Conservation (phyloP, 1,140 invertebrate genomes). For the Ylistrum balloti region DNA sequence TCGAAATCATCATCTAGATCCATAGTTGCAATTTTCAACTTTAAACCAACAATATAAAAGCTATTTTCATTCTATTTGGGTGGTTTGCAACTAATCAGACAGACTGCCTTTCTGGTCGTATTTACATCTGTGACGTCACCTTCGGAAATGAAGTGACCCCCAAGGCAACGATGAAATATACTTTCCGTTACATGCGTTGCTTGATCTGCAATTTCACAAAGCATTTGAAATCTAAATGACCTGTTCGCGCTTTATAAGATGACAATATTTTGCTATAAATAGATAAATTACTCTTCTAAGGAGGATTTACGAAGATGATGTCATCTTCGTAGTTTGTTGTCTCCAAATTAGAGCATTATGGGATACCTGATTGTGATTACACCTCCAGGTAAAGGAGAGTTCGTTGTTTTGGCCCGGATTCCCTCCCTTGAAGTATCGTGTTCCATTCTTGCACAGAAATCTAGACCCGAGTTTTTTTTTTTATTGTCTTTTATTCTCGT, state of each 20-base stretch:
- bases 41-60: slow-evolving; percentile 26
- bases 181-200: not conserved
- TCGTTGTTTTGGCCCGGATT: not conserved
- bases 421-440: too few relatives aligned
- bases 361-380: slow-evolving; percentile 13
- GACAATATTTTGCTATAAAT: not conserved
- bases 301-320: slow-evolving; percentile 62
- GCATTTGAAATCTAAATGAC: not conserved
- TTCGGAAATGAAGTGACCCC: slow-evolving; percentile 50
- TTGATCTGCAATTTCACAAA: not conserved
- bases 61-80: slow-evolving; percentile 36
- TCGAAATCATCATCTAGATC: slow-evolving; percentile 93
- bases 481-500: too few relatives aligned
- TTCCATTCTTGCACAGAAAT: too few relatives aligned
- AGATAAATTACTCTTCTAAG: not conserved
- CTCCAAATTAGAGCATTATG: slow-evolving; percentile 38
- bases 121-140: slow-evolving; percentile 74
- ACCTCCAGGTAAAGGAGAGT: slow-evolving; percentile 12
- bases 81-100: slow-evolving; percentile 45
- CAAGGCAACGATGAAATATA: slow-evolving; percentile 42
- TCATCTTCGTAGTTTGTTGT: slow-evolving; percentile 58
- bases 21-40: slow-evolving; percentile 84
- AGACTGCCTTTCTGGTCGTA: slow-evolving; percentile 57
- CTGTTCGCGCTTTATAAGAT: not conserved
- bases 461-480: too few relatives aligned